phyloP scores from a whole-genome alignment of 1,140 invertebrate species.

The Aphis craccivora region DNA sequence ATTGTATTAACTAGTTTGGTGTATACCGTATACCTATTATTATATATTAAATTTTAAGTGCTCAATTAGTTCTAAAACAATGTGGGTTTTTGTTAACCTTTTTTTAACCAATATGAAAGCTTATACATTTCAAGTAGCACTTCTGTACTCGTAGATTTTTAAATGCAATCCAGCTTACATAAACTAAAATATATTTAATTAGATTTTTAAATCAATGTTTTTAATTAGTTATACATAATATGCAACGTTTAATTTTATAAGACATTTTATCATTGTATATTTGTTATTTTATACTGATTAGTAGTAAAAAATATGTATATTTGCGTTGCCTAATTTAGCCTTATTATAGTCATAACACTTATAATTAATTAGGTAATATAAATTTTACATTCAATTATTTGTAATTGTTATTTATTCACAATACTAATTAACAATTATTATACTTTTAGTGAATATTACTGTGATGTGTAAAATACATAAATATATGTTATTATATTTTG shows the following conservation, averaged over 20 bases:
- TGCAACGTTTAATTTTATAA: not conserved
- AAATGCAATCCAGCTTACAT: not conserved
- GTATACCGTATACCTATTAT: not conserved
- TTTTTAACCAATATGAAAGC: not conserved
- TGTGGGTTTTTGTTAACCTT: not conserved
- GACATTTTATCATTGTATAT: not conserved
- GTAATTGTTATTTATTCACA: not conserved
- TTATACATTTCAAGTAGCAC: not conserved
- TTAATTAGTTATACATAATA: not conserved
- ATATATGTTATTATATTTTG: not conserved
- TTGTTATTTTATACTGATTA: not conserved
- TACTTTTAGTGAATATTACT: not conserved
- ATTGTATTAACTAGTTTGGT: not conserved
- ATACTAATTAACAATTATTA: constrained; percentile 6
- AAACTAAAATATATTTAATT: not conserved
- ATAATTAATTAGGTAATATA: not conserved
- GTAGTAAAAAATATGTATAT: not conserved
- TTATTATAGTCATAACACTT: not conserved
- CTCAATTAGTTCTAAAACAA: not conserved
- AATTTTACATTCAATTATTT: not conserved
- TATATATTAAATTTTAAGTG: not conserved
- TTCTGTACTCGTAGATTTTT: not conserved
- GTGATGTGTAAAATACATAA: not conserved
- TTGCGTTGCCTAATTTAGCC: not conserved
- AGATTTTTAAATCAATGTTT: not conserved